Percentiles rank a stretch among this genome's conserved stretches.
phyloP scores from a whole-genome alignment of 2,797 vertebrate genomes.

The Glyptemys insculpta region DNA sequence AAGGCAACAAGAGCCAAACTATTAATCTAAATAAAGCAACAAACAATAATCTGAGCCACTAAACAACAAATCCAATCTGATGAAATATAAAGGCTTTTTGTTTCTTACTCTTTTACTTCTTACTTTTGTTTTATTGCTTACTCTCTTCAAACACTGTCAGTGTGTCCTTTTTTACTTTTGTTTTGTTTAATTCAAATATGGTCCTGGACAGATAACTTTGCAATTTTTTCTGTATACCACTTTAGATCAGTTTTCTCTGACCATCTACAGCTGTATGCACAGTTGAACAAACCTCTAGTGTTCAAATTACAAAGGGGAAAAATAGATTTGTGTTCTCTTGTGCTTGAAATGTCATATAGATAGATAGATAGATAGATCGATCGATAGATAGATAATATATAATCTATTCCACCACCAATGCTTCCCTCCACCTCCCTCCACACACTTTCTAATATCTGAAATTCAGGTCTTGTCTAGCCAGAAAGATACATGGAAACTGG shows the following conservation, averaged over 20 bases:
- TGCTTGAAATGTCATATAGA: neutral
- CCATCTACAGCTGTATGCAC: neutral
- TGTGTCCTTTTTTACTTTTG: neutral
- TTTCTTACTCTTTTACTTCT: neutral
- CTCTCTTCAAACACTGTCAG: neutral
- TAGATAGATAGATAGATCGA: too few species aligned
- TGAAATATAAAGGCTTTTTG: constrained; percentile 11
- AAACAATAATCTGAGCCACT: constrained; percentile 39
- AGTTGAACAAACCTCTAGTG: neutral
- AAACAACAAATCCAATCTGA: constrained; percentile 24
- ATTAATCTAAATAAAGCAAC: constrained; percentile 58
- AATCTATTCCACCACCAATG: neutral
- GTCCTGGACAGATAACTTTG: neutral
- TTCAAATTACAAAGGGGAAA: neutral
- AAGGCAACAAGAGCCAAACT: constrained; percentile 42
- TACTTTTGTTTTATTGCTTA: neutral
- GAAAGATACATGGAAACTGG: neutral
- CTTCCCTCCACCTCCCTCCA: neutral
- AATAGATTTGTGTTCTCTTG: neutral
- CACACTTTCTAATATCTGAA: neutral
- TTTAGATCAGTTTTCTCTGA: neutral
- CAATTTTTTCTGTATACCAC: neutral
- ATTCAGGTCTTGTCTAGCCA: neutral
- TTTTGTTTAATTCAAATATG: constrained; percentile 15
- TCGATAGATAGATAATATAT: too few species aligned